These are phyloP conservation scores for Ptilorrhoa leucosticta DNA, from an alignment of 2,113 vertebrate genomes.

Conservation along the genomic window DNA sequence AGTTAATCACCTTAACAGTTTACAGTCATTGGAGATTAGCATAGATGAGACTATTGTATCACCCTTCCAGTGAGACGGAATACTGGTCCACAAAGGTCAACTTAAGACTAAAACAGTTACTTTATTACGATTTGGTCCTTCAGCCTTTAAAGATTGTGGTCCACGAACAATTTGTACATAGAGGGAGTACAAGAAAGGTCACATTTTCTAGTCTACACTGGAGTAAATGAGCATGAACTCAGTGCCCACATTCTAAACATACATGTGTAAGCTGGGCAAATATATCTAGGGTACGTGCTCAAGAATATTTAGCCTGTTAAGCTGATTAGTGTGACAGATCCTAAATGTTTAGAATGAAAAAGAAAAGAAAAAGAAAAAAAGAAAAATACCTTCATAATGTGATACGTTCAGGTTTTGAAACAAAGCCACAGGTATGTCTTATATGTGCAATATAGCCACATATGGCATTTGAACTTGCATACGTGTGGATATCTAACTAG, in stretches of 20 bases:
- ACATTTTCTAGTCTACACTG: not conserved
- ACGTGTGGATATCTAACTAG: not conserved
- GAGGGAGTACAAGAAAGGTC: not conserved
- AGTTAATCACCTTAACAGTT: constrained; percentile 40
- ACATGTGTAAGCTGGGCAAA: not conserved
- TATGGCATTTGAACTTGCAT: not conserved
- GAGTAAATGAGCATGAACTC: not conserved
- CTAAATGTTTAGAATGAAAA: not conserved
- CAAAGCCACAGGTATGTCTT: not conserved
- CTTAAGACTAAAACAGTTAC: not conserved
- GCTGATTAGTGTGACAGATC: not conserved
- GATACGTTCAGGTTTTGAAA: not conserved
- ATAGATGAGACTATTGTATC: not conserved
- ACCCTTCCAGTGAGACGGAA: not conserved
- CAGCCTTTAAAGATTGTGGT: not conserved
- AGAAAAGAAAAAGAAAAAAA: not conserved
- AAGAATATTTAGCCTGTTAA: not conserved
- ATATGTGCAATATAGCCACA: not conserved
- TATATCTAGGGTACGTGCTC: not conserved
- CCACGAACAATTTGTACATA: not conserved
- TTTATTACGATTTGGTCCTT: not conserved
- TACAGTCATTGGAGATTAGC: constrained; percentile 26
- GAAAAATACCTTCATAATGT: not conserved
- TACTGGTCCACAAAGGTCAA: not conserved
- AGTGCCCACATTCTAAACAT: not conserved